Percentiles rank a stretch among this genome's conserved stretches.
Evolutionary conservation across 2,113 vertebrate genomes (phyloP).

Genomic region (Romanogobio albipinnatus): DNA sequence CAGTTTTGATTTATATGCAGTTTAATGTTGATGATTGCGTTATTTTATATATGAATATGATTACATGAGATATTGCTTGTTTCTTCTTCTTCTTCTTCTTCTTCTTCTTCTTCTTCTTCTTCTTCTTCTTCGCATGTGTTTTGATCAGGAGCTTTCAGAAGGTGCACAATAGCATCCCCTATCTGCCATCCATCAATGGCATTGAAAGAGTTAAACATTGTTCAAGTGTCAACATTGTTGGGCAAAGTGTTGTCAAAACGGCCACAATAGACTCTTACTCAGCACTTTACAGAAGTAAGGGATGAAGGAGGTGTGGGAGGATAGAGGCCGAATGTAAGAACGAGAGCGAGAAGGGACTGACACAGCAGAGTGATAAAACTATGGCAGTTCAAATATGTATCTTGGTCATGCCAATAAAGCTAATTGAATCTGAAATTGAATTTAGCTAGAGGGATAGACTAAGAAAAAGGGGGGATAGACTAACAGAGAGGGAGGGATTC

Average conservation of each 20-base stretch:
- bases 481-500: conserved; percentile 46
- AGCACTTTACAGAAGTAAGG: conserved; percentile 39
- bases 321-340: conserved; percentile 50
- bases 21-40: too few species aligned
- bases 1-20: too few species aligned
- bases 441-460: conserved; percentile 50
- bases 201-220: too few species aligned
- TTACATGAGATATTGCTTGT: too few species aligned
- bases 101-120: too few species aligned
- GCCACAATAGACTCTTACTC: conserved; percentile 36
- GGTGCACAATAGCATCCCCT: too few species aligned
- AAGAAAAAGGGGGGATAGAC: conserved; percentile 41
- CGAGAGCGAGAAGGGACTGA: conserved; percentile 60
- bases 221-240: background rate
- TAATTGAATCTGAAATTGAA: conserved; percentile 56
- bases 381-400: conserved; percentile 62
- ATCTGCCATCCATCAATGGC: too few species aligned
- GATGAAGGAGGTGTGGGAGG: conserved; percentile 32
- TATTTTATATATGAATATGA: too few species aligned
- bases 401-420: conserved; percentile 64
- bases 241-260: conserved; percentile 1
- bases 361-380: conserved; percentile 62
- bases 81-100: too few species aligned
- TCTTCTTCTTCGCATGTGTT: too few species aligned
- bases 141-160: too few species aligned